Conservation (phyloP, 2,888 invertebrate genomes). For the Acrocyrtus sp. region DNA sequence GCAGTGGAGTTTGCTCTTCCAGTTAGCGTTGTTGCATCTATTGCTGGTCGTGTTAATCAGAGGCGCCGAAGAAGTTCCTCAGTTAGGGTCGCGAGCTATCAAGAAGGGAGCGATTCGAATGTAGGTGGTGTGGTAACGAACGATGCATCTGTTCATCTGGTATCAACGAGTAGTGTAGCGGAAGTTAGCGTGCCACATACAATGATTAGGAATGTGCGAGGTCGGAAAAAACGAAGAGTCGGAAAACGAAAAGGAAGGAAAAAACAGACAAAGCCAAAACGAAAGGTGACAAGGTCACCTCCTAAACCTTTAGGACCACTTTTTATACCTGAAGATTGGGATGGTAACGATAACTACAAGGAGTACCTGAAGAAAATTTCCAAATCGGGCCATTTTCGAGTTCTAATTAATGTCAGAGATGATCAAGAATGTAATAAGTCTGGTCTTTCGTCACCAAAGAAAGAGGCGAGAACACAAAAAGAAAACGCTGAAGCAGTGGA, state of each 20-base stretch:
- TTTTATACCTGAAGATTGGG: conserved; percentile 28
- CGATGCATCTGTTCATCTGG: background rate
- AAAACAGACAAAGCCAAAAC: conserved; percentile 12
- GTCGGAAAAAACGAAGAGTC: conserved; percentile 6
- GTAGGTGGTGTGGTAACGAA: too few relatives aligned
- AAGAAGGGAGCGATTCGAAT: background rate
- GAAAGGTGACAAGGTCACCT: conserved; percentile 20
- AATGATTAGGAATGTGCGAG: background rate
- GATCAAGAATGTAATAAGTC: background rate
- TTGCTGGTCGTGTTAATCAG: conserved; percentile 15
- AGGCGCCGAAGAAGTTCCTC: background rate
- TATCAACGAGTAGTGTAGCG: background rate
- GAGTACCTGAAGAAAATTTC: conserved; percentile 9
- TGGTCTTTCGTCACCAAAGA: background rate
- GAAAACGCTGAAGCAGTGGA: background rate
- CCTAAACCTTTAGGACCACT: conserved; percentile 43
- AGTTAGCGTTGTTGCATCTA: background rate
- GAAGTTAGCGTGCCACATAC: too few relatives aligned
- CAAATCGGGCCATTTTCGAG: background rate
- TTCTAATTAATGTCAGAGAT: conserved; percentile 17
- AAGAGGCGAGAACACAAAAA: too few relatives aligned
- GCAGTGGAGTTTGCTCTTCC: conserved; percentile 23
- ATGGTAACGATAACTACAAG: conserved; percentile 32
- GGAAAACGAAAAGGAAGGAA: conserved; percentile 6
- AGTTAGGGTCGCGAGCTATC: background rate